phyloP scores from a whole-genome alignment of 2,888 invertebrate species.

The Cephus rjabovi region DNA sequence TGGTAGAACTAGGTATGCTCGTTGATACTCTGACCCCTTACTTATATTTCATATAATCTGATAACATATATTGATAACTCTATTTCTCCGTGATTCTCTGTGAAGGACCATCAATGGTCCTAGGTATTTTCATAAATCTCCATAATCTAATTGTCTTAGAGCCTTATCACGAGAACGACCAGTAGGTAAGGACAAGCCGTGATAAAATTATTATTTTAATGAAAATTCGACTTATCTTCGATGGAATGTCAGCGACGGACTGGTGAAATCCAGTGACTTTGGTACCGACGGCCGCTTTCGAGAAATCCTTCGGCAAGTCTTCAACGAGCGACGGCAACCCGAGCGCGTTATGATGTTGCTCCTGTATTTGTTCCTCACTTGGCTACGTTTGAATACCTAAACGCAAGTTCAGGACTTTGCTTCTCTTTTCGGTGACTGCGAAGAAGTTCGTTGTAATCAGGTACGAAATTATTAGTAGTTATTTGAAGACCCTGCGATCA shows the following conservation, averaged over 20 bases:
- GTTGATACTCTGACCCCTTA: neutral
- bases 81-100: neutral
- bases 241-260: neutral
- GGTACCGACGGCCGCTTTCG: conserved; percentile 14
- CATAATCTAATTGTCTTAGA: conserved; percentile 26
- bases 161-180: neutral
- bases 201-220: neutral
- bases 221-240: conserved; percentile 19
- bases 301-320: conserved; percentile 10
- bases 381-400: neutral
- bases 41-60: neutral
- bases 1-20: neutral
- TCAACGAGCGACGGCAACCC: conserved; percentile 45
- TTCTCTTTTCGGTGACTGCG: conserved; percentile 24
- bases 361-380: conserved; percentile 10
- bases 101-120: conserved; percentile 13
- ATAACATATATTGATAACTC: neutral
- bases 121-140: conserved; percentile 51
- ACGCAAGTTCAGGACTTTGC: neutral
- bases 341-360: conserved; percentile 20
- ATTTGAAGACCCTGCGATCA: neutral
- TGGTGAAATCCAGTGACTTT: neutral
- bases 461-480: conserved; percentile 27
- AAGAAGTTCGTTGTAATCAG: conserved; percentile 43
- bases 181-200: neutral